These are phyloP conservation scores for Crotalus helleri DNA, from an alignment of 2,113 vertebrate genomes.

Conservation along the genomic window DNA sequence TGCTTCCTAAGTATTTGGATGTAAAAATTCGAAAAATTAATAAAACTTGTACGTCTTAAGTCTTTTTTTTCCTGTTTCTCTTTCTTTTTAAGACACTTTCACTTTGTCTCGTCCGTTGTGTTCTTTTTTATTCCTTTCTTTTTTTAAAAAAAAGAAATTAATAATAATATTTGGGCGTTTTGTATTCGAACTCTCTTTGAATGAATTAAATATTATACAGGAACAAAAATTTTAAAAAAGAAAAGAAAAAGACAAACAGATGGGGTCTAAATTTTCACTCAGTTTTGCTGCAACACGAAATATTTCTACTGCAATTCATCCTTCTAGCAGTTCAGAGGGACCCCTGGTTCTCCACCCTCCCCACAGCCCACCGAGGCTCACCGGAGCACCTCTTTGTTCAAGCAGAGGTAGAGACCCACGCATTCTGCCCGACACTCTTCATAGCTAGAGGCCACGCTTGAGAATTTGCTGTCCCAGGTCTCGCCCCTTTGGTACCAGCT, in stretches of 20 bases:
- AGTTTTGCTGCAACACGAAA: background rate
- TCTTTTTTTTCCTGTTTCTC: too few species aligned
- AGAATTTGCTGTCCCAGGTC: constrained; percentile 92
- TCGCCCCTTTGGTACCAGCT: constrained; percentile 87
- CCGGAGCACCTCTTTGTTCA: constrained; percentile 81
- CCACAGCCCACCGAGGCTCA: constrained; percentile 27
- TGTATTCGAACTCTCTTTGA: too few species aligned
- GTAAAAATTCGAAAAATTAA: too few species aligned
- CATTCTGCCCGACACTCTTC: constrained; percentile 90
- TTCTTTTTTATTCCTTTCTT: too few species aligned
- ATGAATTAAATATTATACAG: too few species aligned
- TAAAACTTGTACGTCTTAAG: too few species aligned
- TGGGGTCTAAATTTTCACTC: background rate
- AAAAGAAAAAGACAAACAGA: background rate
- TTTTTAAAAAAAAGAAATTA: too few species aligned
- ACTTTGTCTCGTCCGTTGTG: too few species aligned
- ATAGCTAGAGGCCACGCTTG: constrained; percentile 85
- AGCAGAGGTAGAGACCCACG: constrained; percentile 87
- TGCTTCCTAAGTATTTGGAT: too few species aligned
- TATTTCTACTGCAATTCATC: background rate
- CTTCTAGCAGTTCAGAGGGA: background rate
- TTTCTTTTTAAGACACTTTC: too few species aligned
- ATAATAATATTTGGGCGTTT: too few species aligned
- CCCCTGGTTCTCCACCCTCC: background rate
- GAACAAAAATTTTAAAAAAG: too few species aligned